Base-by-base conservation (phyloP, 2,888 invertebrate genomes). In the Cordilura impudica region DNA sequence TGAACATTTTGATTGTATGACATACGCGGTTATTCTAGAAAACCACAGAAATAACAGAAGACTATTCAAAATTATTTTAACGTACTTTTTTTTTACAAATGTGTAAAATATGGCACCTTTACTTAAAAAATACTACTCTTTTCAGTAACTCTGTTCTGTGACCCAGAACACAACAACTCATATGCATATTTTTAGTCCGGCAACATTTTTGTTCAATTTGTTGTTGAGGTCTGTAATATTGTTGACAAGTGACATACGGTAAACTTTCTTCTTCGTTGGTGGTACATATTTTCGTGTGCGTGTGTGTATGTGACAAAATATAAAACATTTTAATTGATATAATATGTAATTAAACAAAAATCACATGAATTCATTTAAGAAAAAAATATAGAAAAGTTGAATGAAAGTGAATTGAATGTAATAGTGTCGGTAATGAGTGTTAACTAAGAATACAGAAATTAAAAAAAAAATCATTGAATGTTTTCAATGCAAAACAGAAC, bases 251-350 rank as follows among this genome's bases (percentile, higher is more conserved):
- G 53, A 53, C 16, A 26, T 53, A 60, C 51, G 43, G 58, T 26
- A 21, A 66, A 49, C 21, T 73, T 56, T 51, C 21, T 16, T 53
- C 53, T 45, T 66, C 61, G 47, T 10, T 53, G 19, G 10, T 51
- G 14, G 14, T 43, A 43, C 10, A 53, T 21, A 60, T 29, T 43
- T 43, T 21, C 8, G 18, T 47, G 63, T 56, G 54, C 18, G 45
- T 56, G n/a, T 31, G 10, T 31, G 31, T 31, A 12, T 31, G 31
- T 31, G 31, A 10, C 10, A 31, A 5, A 31, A 31, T 2, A 10
- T 31, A 31, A 31, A 31, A 1, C 29, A 29, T 29, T 29, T 12
- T 31, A 10, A 31, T 31, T 10, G 3, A 2, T 31, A 31, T 12
- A 31, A 31, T 31, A n/a, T n/a, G n/a, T 31, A 31, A 10, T 10